Conservation (phyloP, 2,113 vertebrate genomes). For the Phalacrocorax pelagicus region DNA sequence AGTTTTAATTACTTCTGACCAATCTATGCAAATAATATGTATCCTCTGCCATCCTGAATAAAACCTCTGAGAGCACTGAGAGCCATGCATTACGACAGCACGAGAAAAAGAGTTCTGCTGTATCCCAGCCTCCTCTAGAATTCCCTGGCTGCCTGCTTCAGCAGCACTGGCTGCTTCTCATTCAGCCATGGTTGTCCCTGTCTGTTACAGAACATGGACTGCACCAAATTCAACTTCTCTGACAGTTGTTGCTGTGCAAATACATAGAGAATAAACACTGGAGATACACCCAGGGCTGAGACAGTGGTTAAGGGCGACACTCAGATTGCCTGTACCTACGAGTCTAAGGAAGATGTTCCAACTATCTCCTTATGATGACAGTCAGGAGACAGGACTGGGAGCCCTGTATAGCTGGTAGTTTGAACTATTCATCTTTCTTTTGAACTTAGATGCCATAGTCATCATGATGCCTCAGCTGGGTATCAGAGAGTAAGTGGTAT, state of each 20-base stretch:
- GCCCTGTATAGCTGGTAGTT: background rate
- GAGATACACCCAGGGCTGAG: background rate
- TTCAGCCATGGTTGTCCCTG: background rate
- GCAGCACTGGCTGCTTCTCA: background rate
- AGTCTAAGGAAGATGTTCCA: background rate
- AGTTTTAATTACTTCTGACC: constrained; percentile 40
- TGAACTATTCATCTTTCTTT: background rate
- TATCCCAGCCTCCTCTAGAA: background rate
- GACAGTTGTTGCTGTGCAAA: background rate
- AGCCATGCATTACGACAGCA: background rate
- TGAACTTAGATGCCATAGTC: background rate
- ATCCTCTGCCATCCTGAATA: background rate
- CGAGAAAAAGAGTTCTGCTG: background rate
- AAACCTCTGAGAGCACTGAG: background rate
- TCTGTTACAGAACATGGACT: background rate
- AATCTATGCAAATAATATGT: constrained; percentile 32
- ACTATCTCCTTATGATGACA: background rate
- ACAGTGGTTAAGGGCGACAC: background rate
- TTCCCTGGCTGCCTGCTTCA: background rate
- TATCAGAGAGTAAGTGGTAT: background rate
- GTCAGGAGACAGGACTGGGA: background rate
- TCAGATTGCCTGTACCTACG: background rate
- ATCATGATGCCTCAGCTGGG: background rate
- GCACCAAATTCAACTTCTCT: background rate
- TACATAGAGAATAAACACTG: background rate